Base-by-base conservation (phyloP, 2,888 invertebrate genomes). In the Agrochola litura region DNA sequence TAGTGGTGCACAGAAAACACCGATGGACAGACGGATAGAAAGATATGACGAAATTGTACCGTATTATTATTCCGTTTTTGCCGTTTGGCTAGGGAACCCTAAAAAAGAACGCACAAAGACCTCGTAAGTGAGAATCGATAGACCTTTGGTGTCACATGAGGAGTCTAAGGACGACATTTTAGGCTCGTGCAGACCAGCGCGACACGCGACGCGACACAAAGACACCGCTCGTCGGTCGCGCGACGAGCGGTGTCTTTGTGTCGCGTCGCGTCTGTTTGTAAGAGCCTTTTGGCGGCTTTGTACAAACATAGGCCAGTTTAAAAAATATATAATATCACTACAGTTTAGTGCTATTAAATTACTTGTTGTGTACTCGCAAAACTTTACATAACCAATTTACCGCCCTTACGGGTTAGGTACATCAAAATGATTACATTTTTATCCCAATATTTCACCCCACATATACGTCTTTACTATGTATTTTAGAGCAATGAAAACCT, bases 401-500 rank as follows among this genome's bases (percentile, higher is more conserved):
- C 14, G 1, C 46, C 0, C 6, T 16, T 16, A 6, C 52, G 6
- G 1, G 49, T 16, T 19, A 52, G 19, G 49, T 52, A 52, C 16
- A 19, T 52, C 6, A 6, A 52, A 19, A 52, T 16, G 2, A 1
- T 52, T 49, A 19, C 52, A 16, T 49, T 30, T 49, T 37, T 25
- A 41, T 30, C 5, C n/a, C n/a, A 56, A 30, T 46, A 12, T 46
- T n/a, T 43, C 3, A 56, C 25, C 30, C 6, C 8, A n/a, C 6
- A n/a, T 30, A 16, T n/a, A 14, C 43, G 6, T 12, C 4, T 1
- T 1, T 12, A 10, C 16, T 46, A 19, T 19, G 9, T 37, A 61
- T 37, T 2, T 16, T 22, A 30, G 6, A 30, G 14, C 30, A 77
- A 79, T n/a, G 22, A 52, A 79, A 37, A 22, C 43, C 30, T 14